Base-by-base conservation (phyloP, 2,113 vertebrate species). In the Sialia sialis region DNA sequence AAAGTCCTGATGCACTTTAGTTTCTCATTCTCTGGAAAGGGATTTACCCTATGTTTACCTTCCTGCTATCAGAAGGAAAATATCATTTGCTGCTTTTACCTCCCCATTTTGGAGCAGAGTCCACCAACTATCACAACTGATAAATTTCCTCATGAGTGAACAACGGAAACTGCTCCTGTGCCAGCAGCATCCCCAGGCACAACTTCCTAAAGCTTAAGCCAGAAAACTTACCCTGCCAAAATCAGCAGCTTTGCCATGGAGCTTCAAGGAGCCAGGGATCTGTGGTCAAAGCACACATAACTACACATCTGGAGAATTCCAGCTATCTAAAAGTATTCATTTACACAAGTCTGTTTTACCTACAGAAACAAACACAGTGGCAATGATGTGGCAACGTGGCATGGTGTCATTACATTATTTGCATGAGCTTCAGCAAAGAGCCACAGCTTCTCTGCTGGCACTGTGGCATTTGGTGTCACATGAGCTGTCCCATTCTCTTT, bases 21-120 rank as follows among this genome's bases (percentile, higher is more conserved):
- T 23, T 32, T 70, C 27, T 56, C 43, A 25, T 83, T 81, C 78
- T 72, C 75, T 10, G 2, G n/a, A 59, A n/a, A 34, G 7, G 39
- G 46, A 38, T 86, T 69, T 69, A n/a, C 26, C 16, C 4, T 21
- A 17, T 59, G 19, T 30, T 90, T 68, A 60, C 78, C 30, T 46
- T 68, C 21, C 34, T 20, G 32, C 22, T 51, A 5, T 39, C 38
- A 48, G 79, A 39, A 85, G 18, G 18, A 54, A 86, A 51, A 32
- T 4, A 10, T n/a, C 6, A 22, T 48, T 49, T 62, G 36, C 59
- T 70, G 68, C 38, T 80, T 56, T 43, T 48, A 68, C 38, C 36
- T 56, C 76, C 38, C 83, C 13, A 2, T 83, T 74, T 86, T 64
- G 49, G 90, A 77, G 64, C 95, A 94, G 93, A 94, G 93, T 95